Evolutionary conservation across 2,113 vertebrate species (phyloP).

Genomic region (Lipophrys pholis): DNA sequence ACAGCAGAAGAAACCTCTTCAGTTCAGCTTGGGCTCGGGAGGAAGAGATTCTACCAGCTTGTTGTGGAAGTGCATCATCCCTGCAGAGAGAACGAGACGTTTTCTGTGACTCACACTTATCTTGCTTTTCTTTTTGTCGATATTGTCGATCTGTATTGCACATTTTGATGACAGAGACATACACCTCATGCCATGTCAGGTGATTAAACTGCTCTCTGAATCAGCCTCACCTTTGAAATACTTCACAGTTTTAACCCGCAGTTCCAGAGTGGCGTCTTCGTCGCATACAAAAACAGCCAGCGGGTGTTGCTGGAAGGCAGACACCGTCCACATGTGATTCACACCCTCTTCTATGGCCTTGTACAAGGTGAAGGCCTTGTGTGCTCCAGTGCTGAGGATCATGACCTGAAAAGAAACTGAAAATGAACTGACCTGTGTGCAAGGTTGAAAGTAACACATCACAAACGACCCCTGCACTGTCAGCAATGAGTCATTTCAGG

Average conservation of each 20-base stretch:
- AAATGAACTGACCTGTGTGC: conserved; percentile 6
- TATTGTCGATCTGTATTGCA: not conserved
- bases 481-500: too few species aligned
- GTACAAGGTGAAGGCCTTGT: conserved; percentile 96
- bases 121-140: not conserved
- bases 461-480: too few species aligned
- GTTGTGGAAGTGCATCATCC: conserved; percentile 97
- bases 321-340: conserved; percentile 99
- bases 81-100: conserved; percentile 72
- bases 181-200: not conserved
- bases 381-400: conserved; percentile 96
- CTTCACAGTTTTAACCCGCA: conserved; percentile 95
- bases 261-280: conserved; percentile 95
- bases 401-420: conserved; percentile 87
- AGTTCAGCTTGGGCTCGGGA: conserved; percentile 32
- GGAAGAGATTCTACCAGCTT: conserved; percentile 88
- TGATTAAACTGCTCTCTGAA: not conserved
- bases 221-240: conserved; percentile 92
- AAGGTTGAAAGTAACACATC: too few species aligned
- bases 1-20: conserved; percentile 15
- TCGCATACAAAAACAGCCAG: conserved; percentile 93
- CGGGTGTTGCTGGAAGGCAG: conserved; percentile 97
- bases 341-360: conserved; percentile 98
- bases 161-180: not conserved
- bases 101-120: not conserved